phyloP scores from a whole-genome alignment of 2,113 vertebrate species.

The Forbesichthys papilliferus region DNA sequence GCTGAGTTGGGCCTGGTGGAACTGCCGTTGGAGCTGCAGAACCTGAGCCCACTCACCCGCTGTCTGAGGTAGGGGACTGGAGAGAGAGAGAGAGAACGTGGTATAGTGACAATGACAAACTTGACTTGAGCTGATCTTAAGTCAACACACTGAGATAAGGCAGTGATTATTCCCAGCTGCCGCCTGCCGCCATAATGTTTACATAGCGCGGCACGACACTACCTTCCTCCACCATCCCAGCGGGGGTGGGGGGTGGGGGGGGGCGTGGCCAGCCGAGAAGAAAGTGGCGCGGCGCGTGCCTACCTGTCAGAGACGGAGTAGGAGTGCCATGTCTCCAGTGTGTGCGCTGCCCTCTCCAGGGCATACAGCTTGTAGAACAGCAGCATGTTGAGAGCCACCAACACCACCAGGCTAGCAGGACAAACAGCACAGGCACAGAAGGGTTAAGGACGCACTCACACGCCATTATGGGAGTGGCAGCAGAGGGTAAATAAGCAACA shows the following conservation, averaged over 20 bases:
- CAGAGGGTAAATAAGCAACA: too few species aligned
- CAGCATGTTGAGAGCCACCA: conserved; percentile 88
- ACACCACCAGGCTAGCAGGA: conserved; percentile 79
- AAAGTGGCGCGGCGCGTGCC: conserved; percentile 12
- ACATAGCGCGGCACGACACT: too few species aligned
- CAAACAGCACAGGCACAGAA: conserved; percentile 6
- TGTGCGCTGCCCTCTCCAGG: conserved; percentile 85
- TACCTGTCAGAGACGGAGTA: conserved; percentile 86
- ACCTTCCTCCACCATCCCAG: too few species aligned
- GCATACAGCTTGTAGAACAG: conserved; percentile 91
- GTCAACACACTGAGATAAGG: too few species aligned
- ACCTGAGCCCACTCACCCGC: conserved; percentile 88
- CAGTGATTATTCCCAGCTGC: too few species aligned
- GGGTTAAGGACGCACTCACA: too few species aligned
- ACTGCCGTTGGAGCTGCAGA: conserved; percentile 86
- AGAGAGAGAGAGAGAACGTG: too few species aligned
- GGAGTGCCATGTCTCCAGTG: conserved; percentile 89
- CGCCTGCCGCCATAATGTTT: too few species aligned
- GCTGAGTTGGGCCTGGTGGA: conserved; percentile 85
- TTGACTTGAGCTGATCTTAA: too few species aligned
- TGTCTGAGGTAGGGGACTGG: conserved; percentile 85
- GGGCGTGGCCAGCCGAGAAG: too few species aligned
- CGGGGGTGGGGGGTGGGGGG: background rate
- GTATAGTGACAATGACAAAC: too few species aligned
- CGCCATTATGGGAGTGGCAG: background rate